Evolutionary conservation across 2,888 invertebrate species (phyloP), one percentile per base, ranked within the genome.

Genomic region (Holacanthella duospinosa): DNA sequence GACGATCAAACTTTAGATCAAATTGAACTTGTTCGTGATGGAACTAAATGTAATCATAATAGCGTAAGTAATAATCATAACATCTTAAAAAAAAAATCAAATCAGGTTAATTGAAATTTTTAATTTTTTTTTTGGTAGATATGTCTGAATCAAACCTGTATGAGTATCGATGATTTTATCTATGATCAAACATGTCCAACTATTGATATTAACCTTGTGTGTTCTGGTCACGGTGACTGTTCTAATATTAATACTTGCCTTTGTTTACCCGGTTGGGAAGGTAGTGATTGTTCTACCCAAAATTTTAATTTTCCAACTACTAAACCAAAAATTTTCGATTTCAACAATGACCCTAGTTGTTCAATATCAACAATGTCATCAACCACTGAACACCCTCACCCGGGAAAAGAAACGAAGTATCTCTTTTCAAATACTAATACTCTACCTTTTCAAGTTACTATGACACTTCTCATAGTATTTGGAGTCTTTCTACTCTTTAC

Each of bases 401-500:
- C 62, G 6, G 62, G 62, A 53, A 68, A 68, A 60, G 59, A 60
- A 57, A 67, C 65, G n/a, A 65, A 64, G 54, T 66, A 67, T 28
- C 65, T 63, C 82, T 83, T 86, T 86, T 89, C 89, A 86, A 89
- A 91, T 85, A 90, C 91, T 86, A 92, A 92, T 84, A 92, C 91
- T 86, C 93, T 92, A 84, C 89, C 91, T 83, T 89, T 90, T 86
- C 88, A 93, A 85, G 93, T 93, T 83, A 89, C 87, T 85, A 89
- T 91, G 83, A 90, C 93, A 85, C 93, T 93, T 87, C 92, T 92
- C 85, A 92, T 93, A 86, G 93, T 93, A 86, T 93, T 93, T 87
- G 92, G 93, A 86, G 93, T 93, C 85, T 93, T 93, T 88, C 87
- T 93, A 85, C 86, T 92, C 85, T 93, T 93, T 87, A 92, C 93